Conservation (phyloP, 2,888 invertebrate species). For the Oscheius myriophilus region DNA sequence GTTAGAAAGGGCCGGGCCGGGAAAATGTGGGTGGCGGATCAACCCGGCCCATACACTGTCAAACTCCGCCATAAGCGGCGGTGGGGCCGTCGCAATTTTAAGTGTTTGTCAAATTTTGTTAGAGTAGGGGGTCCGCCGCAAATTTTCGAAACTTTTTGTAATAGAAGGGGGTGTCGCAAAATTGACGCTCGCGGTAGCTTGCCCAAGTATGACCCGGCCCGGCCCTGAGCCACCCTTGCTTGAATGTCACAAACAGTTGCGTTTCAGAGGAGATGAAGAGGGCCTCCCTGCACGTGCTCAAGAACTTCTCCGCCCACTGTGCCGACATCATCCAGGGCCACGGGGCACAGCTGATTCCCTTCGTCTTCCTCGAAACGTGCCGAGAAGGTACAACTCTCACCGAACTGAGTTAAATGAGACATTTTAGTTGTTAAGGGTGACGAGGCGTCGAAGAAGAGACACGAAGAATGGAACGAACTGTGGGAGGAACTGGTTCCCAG, state of each 20-base stretch:
- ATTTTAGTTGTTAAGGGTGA: slow-evolving; percentile 53
- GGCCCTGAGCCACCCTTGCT: too few relatives aligned
- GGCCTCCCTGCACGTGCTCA: slow-evolving; percentile 48
- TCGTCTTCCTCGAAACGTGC: slow-evolving; percentile 52
- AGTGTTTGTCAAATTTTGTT: too few relatives aligned
- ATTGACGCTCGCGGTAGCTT: too few relatives aligned
- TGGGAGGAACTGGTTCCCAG: slow-evolving; percentile 60
- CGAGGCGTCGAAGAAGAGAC: slow-evolving; percentile 40
- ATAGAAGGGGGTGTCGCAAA: too few relatives aligned
- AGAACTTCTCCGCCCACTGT: slow-evolving; percentile 47
- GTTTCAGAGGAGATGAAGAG: slow-evolving; percentile 50
- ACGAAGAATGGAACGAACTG: slow-evolving; percentile 55
- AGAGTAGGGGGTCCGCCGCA: too few relatives aligned
- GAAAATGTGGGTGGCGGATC: too few relatives aligned
- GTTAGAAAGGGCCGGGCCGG: too few relatives aligned
- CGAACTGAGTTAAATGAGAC: not conserved
- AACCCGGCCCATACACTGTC: too few relatives aligned
- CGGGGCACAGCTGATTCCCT: slow-evolving; percentile 47
- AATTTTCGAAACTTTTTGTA: too few relatives aligned
- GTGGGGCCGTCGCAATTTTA: too few relatives aligned
- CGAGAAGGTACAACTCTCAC: slow-evolving; percentile 29
- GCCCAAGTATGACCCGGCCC: too few relatives aligned
- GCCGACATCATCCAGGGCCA: slow-evolving; percentile 44
- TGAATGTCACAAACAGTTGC: not conserved
- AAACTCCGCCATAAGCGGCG: too few relatives aligned